Evolutionary conservation across 2,113 vertebrate species (phyloP), one percentile per base, ranked within the genome.

Genomic region (Nycticryphes semicollaris): DNA sequence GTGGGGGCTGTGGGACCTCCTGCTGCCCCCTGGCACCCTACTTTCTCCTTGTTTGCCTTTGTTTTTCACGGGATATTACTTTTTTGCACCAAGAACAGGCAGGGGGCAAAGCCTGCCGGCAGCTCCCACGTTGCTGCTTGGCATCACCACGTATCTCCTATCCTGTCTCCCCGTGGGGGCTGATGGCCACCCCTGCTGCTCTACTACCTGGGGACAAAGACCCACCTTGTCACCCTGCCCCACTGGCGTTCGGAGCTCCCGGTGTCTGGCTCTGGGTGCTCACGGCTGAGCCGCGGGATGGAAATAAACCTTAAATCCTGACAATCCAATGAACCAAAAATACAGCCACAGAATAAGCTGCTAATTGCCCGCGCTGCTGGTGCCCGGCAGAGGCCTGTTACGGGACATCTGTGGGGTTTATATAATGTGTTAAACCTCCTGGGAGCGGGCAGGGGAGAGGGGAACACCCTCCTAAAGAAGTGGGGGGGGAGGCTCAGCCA

Each of bases 271-370:
- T 15, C 39, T 8, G 39, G 33, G 54, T 13, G 1, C 18, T 72
- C 28, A 75, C 7, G 14, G 50, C 93, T 95, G 96, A 96, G 95
- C 80, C 1, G 1, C 1, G 14, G 70, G 73, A 79, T 59, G 14
- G 87, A 88, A 97, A 95, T 97, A 97, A 94, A 51, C 82, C 1
- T 70, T 93, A 95, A 97, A 92, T 90, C 96, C 94, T 39, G 63
- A 59, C 96, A 97, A 97, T 96, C 97, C 97, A 96, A 95, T 97
- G 95, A 97, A 95, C 94, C 95, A 75, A 97, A 95, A 97, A 95
- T 97, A 95, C 90, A 41, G 76, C 0, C 1, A 9, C 88, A 17
- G 78, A 94, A 59, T 97, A 97, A 97, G 96, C 97, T 90, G 95
- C 88, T 96, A 84, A 94, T 90, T 87, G 75, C 78, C 31, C 13